Percentiles rank a stretch among this genome's conserved stretches.
phyloP scores from a whole-genome alignment of 2,113 vertebrate species.

The Callopanchax toddi region DNA sequence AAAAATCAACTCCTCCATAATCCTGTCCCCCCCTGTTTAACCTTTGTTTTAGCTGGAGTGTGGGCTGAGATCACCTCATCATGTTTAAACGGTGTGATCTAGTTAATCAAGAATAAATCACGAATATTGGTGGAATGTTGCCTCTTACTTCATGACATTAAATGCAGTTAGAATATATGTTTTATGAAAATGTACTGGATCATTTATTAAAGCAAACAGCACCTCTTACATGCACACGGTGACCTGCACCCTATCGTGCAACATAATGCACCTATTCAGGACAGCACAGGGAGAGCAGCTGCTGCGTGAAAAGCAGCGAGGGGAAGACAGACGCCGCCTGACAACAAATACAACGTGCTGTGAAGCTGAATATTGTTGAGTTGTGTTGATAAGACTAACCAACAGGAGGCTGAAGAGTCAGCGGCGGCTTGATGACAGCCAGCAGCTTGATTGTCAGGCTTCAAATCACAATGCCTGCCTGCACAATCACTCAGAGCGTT shows the following conservation, averaged over 20 bases:
- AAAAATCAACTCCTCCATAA: background rate
- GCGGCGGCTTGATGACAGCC: slow-evolving; percentile 30
- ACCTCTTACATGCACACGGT: slow-evolving; percentile 11
- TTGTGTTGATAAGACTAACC: slow-evolving; percentile 30
- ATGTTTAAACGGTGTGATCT: slow-evolving; percentile 6
- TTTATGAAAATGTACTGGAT: background rate
- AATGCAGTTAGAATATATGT: slow-evolving; percentile 39
- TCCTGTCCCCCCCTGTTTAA: background rate
- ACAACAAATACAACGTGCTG: slow-evolving; percentile 34
- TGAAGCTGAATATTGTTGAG: slow-evolving; percentile 36
- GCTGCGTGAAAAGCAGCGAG: slow-evolving; percentile 29
- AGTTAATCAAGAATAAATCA: slow-evolving; percentile 46
- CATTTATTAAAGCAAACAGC: slow-evolving; percentile 1
- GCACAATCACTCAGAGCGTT: background rate
- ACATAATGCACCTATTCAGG: slow-evolving; percentile 59
- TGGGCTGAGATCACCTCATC: background rate
- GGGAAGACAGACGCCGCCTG: slow-evolving; percentile 21
- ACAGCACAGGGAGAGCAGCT: slow-evolving; percentile 24
- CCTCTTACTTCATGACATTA: slow-evolving; percentile 19
- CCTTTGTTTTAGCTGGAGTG: background rate
- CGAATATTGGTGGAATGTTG: slow-evolving; percentile 1
- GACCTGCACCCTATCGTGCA: slow-evolving; percentile 31
- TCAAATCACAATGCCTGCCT: slow-evolving; percentile 24
- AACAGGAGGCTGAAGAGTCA: slow-evolving; percentile 14
- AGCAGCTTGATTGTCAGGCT: slow-evolving; percentile 42